These are phyloP conservation scores for Hydrochoerus hydrochaeris DNA, from an alignment of 2,113 vertebrate genomes.

Conservation along the genomic window DNA sequence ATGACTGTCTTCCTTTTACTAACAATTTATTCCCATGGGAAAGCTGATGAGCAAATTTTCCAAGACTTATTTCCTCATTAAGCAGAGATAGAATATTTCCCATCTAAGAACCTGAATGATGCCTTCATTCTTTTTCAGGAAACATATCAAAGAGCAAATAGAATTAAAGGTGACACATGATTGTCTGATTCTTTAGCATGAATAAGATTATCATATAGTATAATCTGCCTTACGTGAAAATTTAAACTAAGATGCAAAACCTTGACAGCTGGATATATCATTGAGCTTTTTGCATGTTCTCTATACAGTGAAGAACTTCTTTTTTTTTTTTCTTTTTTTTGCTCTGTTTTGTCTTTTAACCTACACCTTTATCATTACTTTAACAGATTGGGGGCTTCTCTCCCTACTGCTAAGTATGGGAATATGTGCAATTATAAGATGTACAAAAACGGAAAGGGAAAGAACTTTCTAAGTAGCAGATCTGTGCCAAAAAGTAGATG, in stretches of 20 bases:
- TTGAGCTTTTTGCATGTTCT: not conserved
- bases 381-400: constrained; percentile 53
- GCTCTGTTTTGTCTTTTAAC: constrained; percentile 40
- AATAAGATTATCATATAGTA: not conserved
- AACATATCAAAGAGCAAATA: constrained; percentile 38
- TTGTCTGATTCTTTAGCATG: constrained; percentile 38
- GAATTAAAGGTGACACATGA: constrained; percentile 28
- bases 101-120: not conserved
- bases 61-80: constrained; percentile 44
- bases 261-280: not conserved
- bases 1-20: constrained; percentile 36
- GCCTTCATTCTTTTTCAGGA: constrained; percentile 29
- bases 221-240: constrained; percentile 7
- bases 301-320: not conserved
- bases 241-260: constrained; percentile 30
- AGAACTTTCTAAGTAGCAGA: constrained; percentile 70
- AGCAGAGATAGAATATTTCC: not conserved
- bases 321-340: not conserved
- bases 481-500: constrained; percentile 59
- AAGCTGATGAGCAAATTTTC: constrained; percentile 27
- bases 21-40: not conserved
- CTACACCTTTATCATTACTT: constrained; percentile 35
- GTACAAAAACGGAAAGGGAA: constrained; percentile 55
- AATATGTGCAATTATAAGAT: constrained; percentile 77
- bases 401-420: constrained; percentile 62